phyloP scores from a whole-genome alignment of 2,888 invertebrate genomes.

The Endotricha flammealis region DNA sequence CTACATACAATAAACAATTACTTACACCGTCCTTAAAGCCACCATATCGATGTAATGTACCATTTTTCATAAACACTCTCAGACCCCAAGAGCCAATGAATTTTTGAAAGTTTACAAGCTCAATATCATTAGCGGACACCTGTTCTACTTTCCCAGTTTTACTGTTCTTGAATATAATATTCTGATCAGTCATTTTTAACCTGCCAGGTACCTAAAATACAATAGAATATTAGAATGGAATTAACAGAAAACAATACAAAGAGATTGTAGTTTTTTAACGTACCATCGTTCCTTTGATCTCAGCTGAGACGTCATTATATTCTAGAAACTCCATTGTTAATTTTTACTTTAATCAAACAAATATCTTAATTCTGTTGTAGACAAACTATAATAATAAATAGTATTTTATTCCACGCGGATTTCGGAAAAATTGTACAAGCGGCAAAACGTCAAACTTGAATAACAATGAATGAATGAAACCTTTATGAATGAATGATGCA shows the following conservation, averaged over 20 bases:
- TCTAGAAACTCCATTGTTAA: conserved; percentile 88
- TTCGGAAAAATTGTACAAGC: no score
- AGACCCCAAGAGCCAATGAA: conserved; percentile 95
- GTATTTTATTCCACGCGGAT: no score
- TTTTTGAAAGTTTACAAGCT: conserved; percentile 93
- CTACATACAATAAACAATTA: no score
- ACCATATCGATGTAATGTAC: conserved; percentile 92
- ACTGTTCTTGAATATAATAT: conserved; percentile 94
- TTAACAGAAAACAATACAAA: conserved; percentile 12
- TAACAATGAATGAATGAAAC: no score
- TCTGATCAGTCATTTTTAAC: conserved; percentile 93
- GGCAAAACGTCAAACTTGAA: no score
- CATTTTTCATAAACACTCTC: conserved; percentile 92
- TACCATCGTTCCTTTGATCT: conserved; percentile 93
- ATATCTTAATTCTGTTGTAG: no score
- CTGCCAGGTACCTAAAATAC: conserved; percentile 89
- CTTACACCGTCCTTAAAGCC: conserved; percentile 94
- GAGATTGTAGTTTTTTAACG: conserved; percentile 10
- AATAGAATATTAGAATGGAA: conserved; percentile 1
- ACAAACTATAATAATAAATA: no score
- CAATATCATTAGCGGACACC: conserved; percentile 89
- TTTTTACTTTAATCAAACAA: not conserved
- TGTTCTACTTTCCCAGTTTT: conserved; percentile 98
- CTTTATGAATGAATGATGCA: no score
- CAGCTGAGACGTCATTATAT: conserved; percentile 89